A percentile compares a stretch with the other conserved stretches of the same genome.
phyloP scores from a whole-genome alignment of 1,140 invertebrate genomes.

The Radopholus similis region DNA sequence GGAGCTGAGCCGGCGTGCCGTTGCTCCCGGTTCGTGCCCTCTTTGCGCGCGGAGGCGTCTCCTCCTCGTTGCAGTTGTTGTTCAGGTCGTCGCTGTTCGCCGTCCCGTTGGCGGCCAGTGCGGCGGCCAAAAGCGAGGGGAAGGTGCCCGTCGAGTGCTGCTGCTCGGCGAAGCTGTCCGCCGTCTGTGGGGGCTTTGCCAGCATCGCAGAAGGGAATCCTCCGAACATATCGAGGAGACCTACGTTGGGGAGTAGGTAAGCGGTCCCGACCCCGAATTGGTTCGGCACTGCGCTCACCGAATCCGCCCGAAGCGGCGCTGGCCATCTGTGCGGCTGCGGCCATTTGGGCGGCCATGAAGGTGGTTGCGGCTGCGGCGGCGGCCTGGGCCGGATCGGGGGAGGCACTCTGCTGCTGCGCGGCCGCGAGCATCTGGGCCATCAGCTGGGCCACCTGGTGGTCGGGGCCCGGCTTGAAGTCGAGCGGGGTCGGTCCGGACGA shows the following conservation, averaged over 20 bases:
- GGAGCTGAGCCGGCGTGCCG: neutral
- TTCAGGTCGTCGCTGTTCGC: neutral
- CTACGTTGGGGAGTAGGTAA: neutral
- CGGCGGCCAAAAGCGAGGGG: neutral
- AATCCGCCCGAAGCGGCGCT: neutral
- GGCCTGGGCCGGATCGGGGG: neutral
- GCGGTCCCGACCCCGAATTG: neutral
- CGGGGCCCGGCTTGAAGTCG: no score
- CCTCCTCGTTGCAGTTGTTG: neutral
- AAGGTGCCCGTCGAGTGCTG: neutral
- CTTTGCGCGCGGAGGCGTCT: neutral
- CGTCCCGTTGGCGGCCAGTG: neutral
- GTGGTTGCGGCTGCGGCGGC: neutral
- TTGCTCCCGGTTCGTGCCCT: neutral
- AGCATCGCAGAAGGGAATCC: no score
- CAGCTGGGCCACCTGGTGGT: neutral
- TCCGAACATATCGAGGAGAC: neutral
- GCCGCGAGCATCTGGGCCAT: neutral
- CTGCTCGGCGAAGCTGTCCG: neutral
- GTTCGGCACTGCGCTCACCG: neutral
- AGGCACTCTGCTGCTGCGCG: neutral
- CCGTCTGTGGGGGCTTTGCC: neutral
- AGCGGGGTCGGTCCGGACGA: no score
- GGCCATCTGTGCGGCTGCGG: constrained; percentile 7
- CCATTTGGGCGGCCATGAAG: neutral